Conservation (phyloP, 2,888 invertebrate species). For the Eupithecia insigniata region DNA sequence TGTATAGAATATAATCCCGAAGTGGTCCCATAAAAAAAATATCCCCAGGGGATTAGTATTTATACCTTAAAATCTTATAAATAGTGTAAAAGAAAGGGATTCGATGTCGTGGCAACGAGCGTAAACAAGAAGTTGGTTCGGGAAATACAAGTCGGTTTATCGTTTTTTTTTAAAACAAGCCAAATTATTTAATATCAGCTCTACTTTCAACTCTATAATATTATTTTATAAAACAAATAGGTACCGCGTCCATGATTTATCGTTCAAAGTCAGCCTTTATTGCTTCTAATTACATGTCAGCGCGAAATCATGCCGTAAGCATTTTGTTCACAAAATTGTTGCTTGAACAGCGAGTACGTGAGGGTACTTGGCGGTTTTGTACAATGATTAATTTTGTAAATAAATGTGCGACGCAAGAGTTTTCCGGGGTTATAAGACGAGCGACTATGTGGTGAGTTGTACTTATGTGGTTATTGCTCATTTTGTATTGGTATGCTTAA, state of each 20-base stretch:
- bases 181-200: background rate
- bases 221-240: slow-evolving; percentile 8
- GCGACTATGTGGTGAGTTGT: background rate
- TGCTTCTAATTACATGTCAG: slow-evolving; percentile 46
- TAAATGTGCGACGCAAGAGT: background rate
- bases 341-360: slow-evolving; percentile 38
- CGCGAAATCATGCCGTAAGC: slow-evolving; percentile 39
- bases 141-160: no score
- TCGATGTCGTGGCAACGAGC: no score
- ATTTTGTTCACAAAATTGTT: slow-evolving; percentile 48
- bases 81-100: no score
- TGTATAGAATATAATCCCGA: no score
- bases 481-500: background rate
- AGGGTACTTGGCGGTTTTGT: slow-evolving; percentile 4
- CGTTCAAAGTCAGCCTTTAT: slow-evolving; percentile 41
- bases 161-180: no score
- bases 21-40: no score
- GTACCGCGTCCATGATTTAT: slow-evolving; percentile 11
- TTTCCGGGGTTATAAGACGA: background rate
- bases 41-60: no score
- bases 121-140: no score
- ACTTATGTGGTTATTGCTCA: background rate
- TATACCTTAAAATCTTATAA: no score
- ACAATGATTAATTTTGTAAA: slow-evolving; percentile 4
- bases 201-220: background rate